phyloP scores from a whole-genome alignment of 2,888 invertebrate species.

The Odontocerum albicorne region DNA sequence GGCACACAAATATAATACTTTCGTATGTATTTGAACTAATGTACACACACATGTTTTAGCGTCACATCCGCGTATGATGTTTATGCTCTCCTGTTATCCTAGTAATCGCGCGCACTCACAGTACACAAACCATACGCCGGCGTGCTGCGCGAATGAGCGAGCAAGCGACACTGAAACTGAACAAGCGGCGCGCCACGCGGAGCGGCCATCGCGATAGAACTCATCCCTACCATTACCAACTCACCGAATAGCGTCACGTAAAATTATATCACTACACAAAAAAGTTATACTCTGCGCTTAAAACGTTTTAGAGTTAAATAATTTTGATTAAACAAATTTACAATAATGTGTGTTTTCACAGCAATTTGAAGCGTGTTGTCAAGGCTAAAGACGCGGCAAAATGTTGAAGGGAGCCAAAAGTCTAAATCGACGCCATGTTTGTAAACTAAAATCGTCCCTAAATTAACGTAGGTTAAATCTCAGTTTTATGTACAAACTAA shows the following conservation, averaged over 20 bases:
- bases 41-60: slow-evolving; percentile 18
- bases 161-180: slow-evolving; percentile 31
- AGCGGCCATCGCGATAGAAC: slow-evolving; percentile 22
- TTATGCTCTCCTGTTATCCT: slow-evolving; percentile 15
- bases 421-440: neutral
- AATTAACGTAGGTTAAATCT: too few species aligned
- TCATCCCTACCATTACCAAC: neutral
- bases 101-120: slow-evolving; percentile 12
- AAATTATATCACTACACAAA: too few species aligned
- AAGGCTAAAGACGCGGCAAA: neutral
- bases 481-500: too few species aligned
- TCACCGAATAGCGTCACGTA: too few species aligned
- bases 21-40: slow-evolving; percentile 11
- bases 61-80: slow-evolving; percentile 23
- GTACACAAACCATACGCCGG: slow-evolving; percentile 16
- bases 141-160: slow-evolving; percentile 30
- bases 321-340: neutral
- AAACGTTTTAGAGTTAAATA: neutral
- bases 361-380: neutral
- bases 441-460: too few species aligned
- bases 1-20: slow-evolving; percentile 10
- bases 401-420: neutral
- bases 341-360: neutral
- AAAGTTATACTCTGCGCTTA: too few species aligned
- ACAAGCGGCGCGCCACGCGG: slow-evolving; percentile 26